phyloP scores from a whole-genome alignment of 2,888 invertebrate species.

The Leptopterna dolabrata region DNA sequence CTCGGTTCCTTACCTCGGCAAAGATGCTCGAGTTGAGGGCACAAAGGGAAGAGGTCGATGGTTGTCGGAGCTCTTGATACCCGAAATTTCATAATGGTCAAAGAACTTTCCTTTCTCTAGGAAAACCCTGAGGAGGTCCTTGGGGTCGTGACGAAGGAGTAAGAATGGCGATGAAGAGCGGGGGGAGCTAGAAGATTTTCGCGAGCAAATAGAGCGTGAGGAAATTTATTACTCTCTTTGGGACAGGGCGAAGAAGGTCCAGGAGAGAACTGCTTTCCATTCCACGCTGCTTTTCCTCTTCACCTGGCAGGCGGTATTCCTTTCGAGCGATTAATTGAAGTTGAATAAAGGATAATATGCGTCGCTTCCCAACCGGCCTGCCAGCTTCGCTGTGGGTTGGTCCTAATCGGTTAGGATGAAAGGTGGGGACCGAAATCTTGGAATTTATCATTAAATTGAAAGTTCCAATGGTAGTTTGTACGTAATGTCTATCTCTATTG shows the following conservation, averaged over 20 bases:
- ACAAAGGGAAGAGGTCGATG: background rate
- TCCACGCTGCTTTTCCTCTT: no score
- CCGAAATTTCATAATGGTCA: background rate
- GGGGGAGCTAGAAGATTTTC: background rate
- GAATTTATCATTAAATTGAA: no score
- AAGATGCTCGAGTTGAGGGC: background rate
- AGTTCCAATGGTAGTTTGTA: no score
- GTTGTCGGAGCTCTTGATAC: background rate
- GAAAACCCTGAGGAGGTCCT: background rate
- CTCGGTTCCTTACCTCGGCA: background rate
- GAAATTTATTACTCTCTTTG: slow-evolving; percentile 34
- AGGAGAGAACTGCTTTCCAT: background rate
- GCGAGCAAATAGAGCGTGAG: slow-evolving; percentile 29
- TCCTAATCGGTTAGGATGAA: background rate
- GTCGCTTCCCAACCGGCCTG: background rate
- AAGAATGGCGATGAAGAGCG: background rate
- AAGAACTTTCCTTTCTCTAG: background rate
- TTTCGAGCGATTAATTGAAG: slow-evolving; percentile 18
- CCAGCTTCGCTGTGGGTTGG: background rate
- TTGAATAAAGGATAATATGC: slow-evolving; percentile 12
- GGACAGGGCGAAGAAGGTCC: background rate
- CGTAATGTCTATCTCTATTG: no score
- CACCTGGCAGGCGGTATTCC: background rate
- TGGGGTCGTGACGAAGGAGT: background rate
- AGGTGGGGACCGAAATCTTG: background rate